phyloP scores from a whole-genome alignment of 2,113 vertebrate genomes.

The Rhea americana region DNA sequence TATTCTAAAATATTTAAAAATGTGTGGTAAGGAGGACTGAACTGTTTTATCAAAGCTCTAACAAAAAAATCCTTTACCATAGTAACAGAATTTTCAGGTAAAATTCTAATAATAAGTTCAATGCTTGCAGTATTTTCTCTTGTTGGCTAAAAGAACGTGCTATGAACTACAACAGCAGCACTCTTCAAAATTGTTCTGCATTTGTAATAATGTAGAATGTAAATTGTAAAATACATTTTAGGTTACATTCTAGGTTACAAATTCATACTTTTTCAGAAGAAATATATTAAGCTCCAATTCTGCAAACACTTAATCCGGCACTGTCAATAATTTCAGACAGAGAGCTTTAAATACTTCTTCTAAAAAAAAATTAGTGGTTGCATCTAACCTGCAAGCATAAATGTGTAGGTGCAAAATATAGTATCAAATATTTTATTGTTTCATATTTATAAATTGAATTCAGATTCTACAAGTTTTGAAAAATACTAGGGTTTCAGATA shows the following conservation, averaged over 20 bases:
- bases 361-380: not conserved
- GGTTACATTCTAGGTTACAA: not conserved
- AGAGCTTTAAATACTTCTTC: not conserved
- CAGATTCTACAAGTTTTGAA: not conserved
- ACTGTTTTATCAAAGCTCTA: not conserved
- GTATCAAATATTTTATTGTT: constrained; percentile 1
- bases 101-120: not conserved
- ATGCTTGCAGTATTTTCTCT: not conserved
- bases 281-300: not conserved
- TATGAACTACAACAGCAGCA: not conserved
- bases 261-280: not conserved
- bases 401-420: not conserved
- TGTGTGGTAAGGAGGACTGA: not conserved
- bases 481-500: not conserved
- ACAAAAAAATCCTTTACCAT: not conserved
- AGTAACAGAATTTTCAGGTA: not conserved
- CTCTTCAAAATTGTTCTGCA: not conserved
- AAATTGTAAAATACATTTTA: not conserved
- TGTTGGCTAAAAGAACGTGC: not conserved
- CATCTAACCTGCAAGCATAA: constrained; percentile 2
- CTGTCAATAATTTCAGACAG: not conserved
- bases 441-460: not conserved
- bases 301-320: not conserved
- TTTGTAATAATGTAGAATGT: not conserved
- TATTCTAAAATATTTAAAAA: not conserved